Evolutionary conservation across 1,140 invertebrate species (phyloP).

Genomic region (Scylla paramamosain): DNA sequence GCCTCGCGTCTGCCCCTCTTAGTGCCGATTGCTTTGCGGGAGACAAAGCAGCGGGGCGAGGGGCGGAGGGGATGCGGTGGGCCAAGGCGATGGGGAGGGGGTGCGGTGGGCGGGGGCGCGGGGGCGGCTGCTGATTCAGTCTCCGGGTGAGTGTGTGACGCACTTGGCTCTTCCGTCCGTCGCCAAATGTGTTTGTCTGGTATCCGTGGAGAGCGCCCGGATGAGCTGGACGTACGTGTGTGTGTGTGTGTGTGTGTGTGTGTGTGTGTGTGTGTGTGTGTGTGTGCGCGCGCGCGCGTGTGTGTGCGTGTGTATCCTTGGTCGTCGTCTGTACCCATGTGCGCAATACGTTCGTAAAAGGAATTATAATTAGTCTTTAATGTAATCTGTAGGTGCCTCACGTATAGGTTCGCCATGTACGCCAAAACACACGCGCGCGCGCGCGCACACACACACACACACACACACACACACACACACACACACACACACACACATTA

Average conservation of each 20-base stretch:
- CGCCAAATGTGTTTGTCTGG: not conserved
- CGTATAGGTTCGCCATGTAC: not conserved
- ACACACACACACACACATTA: too few relatives aligned
- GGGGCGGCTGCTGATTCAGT: not conserved
- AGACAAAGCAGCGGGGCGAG: not conserved
- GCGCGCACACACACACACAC: not conserved
- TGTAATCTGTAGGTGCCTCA: not conserved
- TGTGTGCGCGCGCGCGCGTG: too few relatives aligned
- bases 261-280: not conserved
- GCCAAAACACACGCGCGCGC: not conserved
- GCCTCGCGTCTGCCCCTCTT: not conserved
- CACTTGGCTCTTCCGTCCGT: not conserved
- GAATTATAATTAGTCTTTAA: not conserved
- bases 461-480: slow-evolving; percentile 1
- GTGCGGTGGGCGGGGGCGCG: not conserved
- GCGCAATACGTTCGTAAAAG: too few relatives aligned
- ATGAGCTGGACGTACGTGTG: not conserved
- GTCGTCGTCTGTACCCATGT: not conserved
- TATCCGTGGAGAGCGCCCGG: not conserved
- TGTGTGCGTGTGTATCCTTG: not conserved
- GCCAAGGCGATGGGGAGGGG: not conserved
- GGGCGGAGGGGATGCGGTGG: not conserved
- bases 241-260: not conserved
- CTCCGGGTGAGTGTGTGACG: not conserved
- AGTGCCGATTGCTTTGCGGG: not conserved